A percentile compares a stretch with the other conserved stretches of the same genome.
Evolutionary conservation across 2,888 invertebrate species (phyloP).

Genomic region (Matsumyia berberina): DNA sequence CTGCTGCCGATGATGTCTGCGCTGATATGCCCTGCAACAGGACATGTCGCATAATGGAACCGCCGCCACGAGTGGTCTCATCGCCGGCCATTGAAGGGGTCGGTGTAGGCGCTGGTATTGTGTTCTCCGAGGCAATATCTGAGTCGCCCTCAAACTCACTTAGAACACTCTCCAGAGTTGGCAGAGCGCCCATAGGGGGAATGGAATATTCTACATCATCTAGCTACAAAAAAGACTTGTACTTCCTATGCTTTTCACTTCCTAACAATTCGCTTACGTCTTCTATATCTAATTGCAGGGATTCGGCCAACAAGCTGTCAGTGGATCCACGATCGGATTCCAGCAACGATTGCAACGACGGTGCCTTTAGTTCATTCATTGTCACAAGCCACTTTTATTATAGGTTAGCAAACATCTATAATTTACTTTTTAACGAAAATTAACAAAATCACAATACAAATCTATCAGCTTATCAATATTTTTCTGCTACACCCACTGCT

Average conservation of each 20-base stretch:
- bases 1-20: slow-evolving; percentile 94
- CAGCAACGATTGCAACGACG: slow-evolving; percentile 86
- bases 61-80: slow-evolving; percentile 84
- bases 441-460: slow-evolving; percentile 23
- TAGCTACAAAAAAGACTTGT: slow-evolving; percentile 86
- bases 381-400: slow-evolving; percentile 28
- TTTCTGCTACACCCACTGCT: slow-evolving; percentile 72
- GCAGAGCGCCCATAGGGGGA: slow-evolving; percentile 90
- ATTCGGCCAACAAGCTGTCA: slow-evolving; percentile 87
- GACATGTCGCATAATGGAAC: slow-evolving; percentile 90
- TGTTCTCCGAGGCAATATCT: slow-evolving; percentile 85
- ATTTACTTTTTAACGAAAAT: slow-evolving; percentile 21
- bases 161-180: slow-evolving; percentile 92
- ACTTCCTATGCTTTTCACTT: neutral
- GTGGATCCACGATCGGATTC: slow-evolving; percentile 88
- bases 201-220: slow-evolving; percentile 93
- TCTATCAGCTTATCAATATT: slow-evolving; percentile 65
- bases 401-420: slow-evolving; percentile 39
- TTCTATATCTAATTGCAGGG: slow-evolving; percentile 88
- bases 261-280: slow-evolving; percentile 85
- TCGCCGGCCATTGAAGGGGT: slow-evolving; percentile 83
- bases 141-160: slow-evolving; percentile 90
- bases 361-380: slow-evolving; percentile 83
- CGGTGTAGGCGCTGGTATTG: slow-evolving; percentile 83
- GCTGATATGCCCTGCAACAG: slow-evolving; percentile 95